Percentiles rank a stretch among this genome's conserved stretches.
Evolutionary conservation across 2,113 vertebrate genomes (phyloP).

Genomic region (Rhegmatorhina hoffmannsi): DNA sequence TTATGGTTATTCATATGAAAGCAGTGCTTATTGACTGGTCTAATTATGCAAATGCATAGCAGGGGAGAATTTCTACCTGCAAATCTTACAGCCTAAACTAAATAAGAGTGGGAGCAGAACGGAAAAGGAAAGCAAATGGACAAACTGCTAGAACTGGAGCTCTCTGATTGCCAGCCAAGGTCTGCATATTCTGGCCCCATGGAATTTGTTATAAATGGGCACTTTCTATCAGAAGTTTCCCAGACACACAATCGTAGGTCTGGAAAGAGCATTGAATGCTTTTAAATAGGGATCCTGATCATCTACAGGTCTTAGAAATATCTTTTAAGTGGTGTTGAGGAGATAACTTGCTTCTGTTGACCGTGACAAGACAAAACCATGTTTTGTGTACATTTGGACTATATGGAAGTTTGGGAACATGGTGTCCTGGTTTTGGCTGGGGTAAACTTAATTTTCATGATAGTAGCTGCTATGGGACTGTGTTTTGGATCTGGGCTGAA

Average conservation of each 20-base stretch:
- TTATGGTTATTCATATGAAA: constrained; percentile 25
- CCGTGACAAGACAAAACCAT: neutral
- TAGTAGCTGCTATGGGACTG: neutral
- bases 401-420: neutral
- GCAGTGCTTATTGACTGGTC: neutral
- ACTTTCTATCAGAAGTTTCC: neutral
- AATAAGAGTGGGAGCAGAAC: neutral
- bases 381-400: neutral
- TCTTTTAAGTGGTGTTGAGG: neutral
- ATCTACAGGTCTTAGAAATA: neutral
- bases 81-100: neutral
- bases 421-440: neutral
- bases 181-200: neutral
- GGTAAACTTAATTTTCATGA: neutral
- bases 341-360: neutral
- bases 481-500: neutral
- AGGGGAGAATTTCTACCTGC: constrained; percentile 16
- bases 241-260: neutral
- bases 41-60: constrained; percentile 3
- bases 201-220: neutral
- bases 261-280: neutral
- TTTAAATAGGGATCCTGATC: neutral
- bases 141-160: neutral
- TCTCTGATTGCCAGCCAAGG: neutral
- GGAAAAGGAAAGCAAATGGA: neutral